These are phyloP conservation scores for Engystomops pustulosus DNA, from an alignment of 2,113 vertebrate genomes.

Conservation along the genomic window DNA sequence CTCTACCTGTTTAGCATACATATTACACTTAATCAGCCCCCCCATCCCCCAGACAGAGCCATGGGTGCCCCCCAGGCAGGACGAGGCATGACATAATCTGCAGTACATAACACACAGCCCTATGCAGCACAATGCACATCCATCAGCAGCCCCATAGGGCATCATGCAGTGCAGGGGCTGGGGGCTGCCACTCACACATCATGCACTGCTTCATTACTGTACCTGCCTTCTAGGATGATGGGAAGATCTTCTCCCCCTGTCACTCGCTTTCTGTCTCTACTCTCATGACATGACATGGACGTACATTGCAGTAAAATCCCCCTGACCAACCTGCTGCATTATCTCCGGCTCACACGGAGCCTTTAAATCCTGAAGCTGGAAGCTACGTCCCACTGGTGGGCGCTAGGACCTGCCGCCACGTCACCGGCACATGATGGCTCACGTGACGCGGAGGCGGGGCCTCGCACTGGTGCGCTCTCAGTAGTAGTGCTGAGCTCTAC, in stretches of 20 bases:
- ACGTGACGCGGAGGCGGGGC: neutral
- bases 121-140: neutral
- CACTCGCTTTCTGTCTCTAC: conserved; percentile 40
- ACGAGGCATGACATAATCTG: neutral
- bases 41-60: neutral
- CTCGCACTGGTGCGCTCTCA: too few species aligned
- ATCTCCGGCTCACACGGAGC: conserved; percentile 57
- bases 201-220: conserved; percentile 48
- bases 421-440: neutral
- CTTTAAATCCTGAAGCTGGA: conserved; percentile 40
- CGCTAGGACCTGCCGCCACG: neutral
- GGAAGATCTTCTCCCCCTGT: conserved; percentile 47
- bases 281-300: conserved; percentile 58
- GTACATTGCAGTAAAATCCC: conserved; percentile 57
- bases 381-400: neutral
- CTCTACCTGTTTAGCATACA: conserved; percentile 53
- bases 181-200: conserved; percentile 23
- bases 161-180: conserved; percentile 7
- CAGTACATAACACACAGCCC: conserved; percentile 7
- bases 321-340: conserved; percentile 60
- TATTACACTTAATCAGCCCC: conserved; percentile 33
- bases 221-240: conserved; percentile 44
- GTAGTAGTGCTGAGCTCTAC: neutral
- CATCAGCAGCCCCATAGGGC: conserved; percentile 11
- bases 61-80: neutral